phyloP scores from a whole-genome alignment of 2,888 invertebrate genomes.

The Agelastica alni region DNA sequence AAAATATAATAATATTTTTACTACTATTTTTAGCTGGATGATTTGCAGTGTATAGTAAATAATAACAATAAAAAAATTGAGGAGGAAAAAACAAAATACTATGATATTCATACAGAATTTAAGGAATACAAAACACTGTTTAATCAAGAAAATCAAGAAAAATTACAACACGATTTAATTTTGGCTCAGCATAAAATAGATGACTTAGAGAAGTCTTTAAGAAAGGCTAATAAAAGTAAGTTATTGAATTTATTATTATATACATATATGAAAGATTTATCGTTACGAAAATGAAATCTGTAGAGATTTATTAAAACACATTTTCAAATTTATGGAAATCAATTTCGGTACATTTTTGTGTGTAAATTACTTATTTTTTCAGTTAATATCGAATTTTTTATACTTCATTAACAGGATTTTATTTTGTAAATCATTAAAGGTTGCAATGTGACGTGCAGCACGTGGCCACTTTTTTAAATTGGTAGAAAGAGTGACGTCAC shows the following conservation, averaged over 20 bases:
- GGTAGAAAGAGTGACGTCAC: no score
- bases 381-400: no score
- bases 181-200: conserved; percentile 41
- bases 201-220: conserved; percentile 48
- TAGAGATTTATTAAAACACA: no score
- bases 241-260: no score
- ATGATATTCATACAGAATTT: conserved; percentile 45
- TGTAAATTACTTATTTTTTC: no score
- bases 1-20: no score
- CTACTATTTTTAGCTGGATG: conserved; percentile 34
- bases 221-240: conserved; percentile 51
- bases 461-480: no score
- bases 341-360: neutral
- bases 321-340: neutral
- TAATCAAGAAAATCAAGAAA: conserved; percentile 44
- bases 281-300: no score
- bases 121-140: conserved; percentile 44
- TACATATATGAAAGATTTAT: no score
- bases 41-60: conserved; percentile 26
- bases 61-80: conserved; percentile 44
- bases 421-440: no score
- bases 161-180: conserved; percentile 43
- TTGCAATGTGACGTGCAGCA: no score
- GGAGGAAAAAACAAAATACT: conserved; percentile 40
- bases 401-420: no score